Base-by-base conservation (phyloP, 2,113 vertebrate species). In the Zeus faber region DNA sequence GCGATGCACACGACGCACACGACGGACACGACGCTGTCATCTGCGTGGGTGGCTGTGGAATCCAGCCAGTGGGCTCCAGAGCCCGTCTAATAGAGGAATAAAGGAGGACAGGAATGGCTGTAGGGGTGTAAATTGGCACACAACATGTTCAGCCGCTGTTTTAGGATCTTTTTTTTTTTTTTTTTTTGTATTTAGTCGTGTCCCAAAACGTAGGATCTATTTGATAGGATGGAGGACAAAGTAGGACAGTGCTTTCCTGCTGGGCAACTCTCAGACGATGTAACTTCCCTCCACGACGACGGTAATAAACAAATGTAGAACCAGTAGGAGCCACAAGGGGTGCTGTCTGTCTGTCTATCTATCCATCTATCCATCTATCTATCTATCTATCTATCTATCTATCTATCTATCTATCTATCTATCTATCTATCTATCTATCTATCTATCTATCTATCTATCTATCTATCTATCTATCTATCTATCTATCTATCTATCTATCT, bases 231-330 rank as follows among this genome's bases (percentile, higher is more conserved):
- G 59, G 39, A 51, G 7, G 56, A 67, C 46, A 67, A 82, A 82
- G 52, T 78, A 79, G 79, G 74, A 58, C 81, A 73, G 23, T 25
- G 27, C 66, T 47, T 51, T 73, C 58, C 55, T 72, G 56, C 64
- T 44, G 59, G 63, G 54, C 53, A 67, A 61, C 52, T 64, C 72
- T 67, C 64, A 55, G 52, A 66, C 47, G 52, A 60, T 8, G 22
- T 58, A 39, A 35, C 45, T 47, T 11, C 41, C 59, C 48, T 50
- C 41, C 26, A 62, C 58, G 31, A 11, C 18, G 3, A 39, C 20
- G 17, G 24, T 13, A 23, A 65, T 35, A 48, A 22, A 62, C 40
- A 26, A 31, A 24, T 54, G 50, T 8, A 6, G 22, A 3, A 13
- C 20, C 21, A 22, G 31, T 39, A 13, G 5, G 8, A n/a, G 20